These are phyloP conservation scores for Chauna torquata DNA, from an alignment of 2,113 vertebrate species.

Conservation along the genomic window DNA sequence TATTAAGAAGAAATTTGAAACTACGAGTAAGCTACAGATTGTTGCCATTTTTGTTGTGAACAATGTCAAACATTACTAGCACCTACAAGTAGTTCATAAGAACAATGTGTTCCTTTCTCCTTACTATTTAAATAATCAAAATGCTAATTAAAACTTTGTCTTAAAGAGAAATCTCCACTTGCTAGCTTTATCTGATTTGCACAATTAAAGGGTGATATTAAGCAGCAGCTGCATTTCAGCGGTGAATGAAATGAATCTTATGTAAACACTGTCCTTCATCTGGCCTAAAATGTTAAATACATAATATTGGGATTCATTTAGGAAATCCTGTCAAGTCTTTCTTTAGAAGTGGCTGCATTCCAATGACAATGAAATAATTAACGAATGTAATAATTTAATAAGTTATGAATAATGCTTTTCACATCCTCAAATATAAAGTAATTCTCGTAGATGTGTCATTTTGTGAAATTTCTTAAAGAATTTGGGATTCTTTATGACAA, in stretches of 20 bases:
- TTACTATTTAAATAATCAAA: constrained; percentile 27
- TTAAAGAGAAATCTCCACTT: background rate
- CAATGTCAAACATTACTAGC: background rate
- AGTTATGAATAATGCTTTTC: background rate
- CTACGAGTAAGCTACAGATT: background rate
- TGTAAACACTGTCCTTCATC: background rate
- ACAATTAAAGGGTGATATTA: background rate
- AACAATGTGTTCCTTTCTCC: background rate
- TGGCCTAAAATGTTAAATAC: background rate
- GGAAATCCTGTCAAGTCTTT: background rate
- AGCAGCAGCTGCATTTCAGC: constrained; percentile 5
- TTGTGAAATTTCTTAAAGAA: background rate
- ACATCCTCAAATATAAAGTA: background rate
- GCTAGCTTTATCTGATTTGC: constrained; percentile 11
- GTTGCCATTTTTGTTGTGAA: background rate
- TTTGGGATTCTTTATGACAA: background rate
- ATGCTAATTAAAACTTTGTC: constrained; percentile 40
- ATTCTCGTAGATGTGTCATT: background rate
- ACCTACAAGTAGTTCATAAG: background rate
- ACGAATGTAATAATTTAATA: background rate
- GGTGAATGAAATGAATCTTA: background rate
- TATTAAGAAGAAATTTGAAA: background rate
- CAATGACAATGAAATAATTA: background rate
- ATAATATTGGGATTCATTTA: background rate
- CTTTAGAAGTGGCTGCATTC: background rate